Evolutionary conservation across 2,113 vertebrate species (phyloP), one percentile per base, ranked within the genome.

Genomic region (Pachycephala philippinensis): DNA sequence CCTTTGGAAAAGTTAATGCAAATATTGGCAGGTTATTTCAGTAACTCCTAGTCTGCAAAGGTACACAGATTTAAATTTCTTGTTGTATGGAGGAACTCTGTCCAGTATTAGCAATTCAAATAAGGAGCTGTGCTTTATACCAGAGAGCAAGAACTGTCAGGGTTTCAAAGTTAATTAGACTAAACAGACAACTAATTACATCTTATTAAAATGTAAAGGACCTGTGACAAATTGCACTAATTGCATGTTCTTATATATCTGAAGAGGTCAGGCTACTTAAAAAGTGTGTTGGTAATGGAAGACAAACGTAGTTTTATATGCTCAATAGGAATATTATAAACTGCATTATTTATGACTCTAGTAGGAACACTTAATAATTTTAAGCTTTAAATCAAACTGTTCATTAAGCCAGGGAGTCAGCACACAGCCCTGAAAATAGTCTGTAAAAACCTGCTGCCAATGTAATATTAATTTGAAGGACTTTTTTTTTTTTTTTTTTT

Each of bases 161-260:
- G 88, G 90, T 96, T 98, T 98, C 97, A 97, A 98, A 98, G 97
- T 97, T 98, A 98, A 98, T 98, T 98, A 98, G 96, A 97, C 96
- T 97, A 98, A 98, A 98, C 96, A 98, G 97, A 97, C 97, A 98
- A 97, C 98, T 98, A 98, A 98, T 98, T 98, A 98, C 80, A 87
- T 96, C 97, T 97, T 98, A 98, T 98, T 98, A 98, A 97, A 96
- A 83, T 97, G 95, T 97, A 98, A 97, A 97, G 97, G 97, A 97
- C 95, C 97, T 98, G 97, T 98, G 98, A 98, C 98, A 98, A 98
- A 98, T 98, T 97, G 97, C 84, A 89, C 90, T 98, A 98, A 98
- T 98, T 98, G 96, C 92, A 94, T 94, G 94, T 95, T 98, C 96
- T 97, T 96, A 93, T 86, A 93, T 89, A 96, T 98, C 96, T 98